A percentile compares a stretch with the other conserved stretches of the same genome.
Evolutionary conservation across 2,113 vertebrate genomes (phyloP).

Genomic region (Etia nguti): DNA sequence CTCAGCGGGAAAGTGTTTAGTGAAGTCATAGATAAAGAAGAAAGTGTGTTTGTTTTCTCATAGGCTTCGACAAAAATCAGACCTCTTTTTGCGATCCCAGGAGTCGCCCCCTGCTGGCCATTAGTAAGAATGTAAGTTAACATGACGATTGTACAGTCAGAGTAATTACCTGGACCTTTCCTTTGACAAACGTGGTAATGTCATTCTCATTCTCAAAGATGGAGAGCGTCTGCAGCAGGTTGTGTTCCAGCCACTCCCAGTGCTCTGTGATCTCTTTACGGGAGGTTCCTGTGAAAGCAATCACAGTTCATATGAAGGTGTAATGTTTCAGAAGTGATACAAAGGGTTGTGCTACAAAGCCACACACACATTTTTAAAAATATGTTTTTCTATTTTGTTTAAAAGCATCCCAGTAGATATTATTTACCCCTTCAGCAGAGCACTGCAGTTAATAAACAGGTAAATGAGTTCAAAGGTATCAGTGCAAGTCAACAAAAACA

Average conservation of each 20-base stretch:
- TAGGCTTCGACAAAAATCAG: not conserved
- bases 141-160: not conserved
- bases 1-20: not conserved
- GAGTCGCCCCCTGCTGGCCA: not conserved
- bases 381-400: not conserved
- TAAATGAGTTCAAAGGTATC: not conserved
- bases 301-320: not conserved
- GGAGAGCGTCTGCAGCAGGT: constrained; percentile 94
- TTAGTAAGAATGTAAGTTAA: not conserved
- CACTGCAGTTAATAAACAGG: not conserved
- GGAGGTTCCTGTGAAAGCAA: constrained; percentile 78
- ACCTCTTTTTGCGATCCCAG: not conserved
- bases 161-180: constrained; percentile 89
- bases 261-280: constrained; percentile 97
- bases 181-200: constrained; percentile 96
- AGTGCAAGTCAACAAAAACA: not conserved
- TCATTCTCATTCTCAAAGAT: constrained; percentile 99
- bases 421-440: not conserved
- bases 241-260: constrained; percentile 98
- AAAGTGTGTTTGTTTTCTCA: not conserved
- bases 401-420: not conserved
- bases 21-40: not conserved
- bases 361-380: not conserved
- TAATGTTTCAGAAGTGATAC: not conserved
- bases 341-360: not conserved